A percentile compares a stretch with the other conserved stretches of the same genome.
Evolutionary conservation across 2,888 invertebrate genomes (phyloP).

Genomic region (Trissolcus brochymenae): DNA sequence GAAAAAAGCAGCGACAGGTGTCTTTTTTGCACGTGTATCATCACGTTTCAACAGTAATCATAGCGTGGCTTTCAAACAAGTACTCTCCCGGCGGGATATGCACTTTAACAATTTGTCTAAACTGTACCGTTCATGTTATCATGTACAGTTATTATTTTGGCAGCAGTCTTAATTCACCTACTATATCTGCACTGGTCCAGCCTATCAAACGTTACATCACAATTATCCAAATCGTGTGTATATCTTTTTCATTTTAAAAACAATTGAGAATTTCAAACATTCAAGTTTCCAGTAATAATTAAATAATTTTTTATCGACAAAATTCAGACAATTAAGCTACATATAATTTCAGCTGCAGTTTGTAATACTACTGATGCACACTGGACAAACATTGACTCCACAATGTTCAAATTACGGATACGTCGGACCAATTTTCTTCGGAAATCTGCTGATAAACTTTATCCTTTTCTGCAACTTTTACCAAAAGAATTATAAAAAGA

Average conservation of each 20-base stretch:
- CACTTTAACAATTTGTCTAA: slow-evolving; percentile 80
- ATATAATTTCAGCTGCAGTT: slow-evolving; percentile 84
- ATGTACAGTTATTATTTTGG: slow-evolving; percentile 85
- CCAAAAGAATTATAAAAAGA: slow-evolving; percentile 77
- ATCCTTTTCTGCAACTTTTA: slow-evolving; percentile 85
- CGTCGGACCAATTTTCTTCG: slow-evolving; percentile 76
- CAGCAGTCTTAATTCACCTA: slow-evolving; percentile 79
- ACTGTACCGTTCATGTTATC: slow-evolving; percentile 82
- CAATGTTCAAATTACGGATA: slow-evolving; percentile 74
- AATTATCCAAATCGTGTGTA: slow-evolving; percentile 82
- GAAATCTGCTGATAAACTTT: slow-evolving; percentile 81
- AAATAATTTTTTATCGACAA: too few relatives aligned
- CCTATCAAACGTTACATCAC: slow-evolving; percentile 80
- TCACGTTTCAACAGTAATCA: slow-evolving; percentile 80
- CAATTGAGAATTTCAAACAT: too few relatives aligned
- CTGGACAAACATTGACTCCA: slow-evolving; percentile 77
- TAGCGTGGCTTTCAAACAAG: slow-evolving; percentile 80
- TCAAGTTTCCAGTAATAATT: too few relatives aligned
- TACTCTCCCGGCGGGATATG: slow-evolving; percentile 82
- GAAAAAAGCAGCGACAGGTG: slow-evolving; percentile 84
- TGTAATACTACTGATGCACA: slow-evolving; percentile 79
- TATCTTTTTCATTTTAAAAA: not conserved
- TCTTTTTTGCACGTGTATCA: slow-evolving; percentile 85
- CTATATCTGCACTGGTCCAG: slow-evolving; percentile 77
- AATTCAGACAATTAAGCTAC: too few relatives aligned